Evolutionary conservation across 2,888 invertebrate genomes (phyloP).

Genomic region (Erannis defoliaria): DNA sequence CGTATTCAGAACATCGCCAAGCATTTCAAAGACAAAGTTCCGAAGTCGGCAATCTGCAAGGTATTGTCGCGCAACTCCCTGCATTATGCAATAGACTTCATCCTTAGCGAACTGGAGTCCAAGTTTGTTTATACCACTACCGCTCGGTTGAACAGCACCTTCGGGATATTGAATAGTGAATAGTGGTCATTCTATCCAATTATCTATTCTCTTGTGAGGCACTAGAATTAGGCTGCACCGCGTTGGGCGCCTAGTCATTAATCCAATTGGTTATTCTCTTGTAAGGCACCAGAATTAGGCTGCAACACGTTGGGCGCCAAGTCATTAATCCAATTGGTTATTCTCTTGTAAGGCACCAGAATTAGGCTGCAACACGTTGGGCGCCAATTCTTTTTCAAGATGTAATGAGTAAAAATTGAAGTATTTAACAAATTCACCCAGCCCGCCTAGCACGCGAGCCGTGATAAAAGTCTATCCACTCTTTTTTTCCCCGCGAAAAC

Average conservation of each 20-base stretch:
- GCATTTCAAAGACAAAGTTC: constrained; percentile 36
- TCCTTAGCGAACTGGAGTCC: constrained; percentile 21
- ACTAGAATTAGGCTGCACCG: constrained; percentile 3
- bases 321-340: not conserved
- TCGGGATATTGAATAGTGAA: constrained; percentile 10
- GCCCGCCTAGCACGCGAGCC: no score
- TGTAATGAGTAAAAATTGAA: no score
- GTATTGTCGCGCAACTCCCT: constrained; percentile 44
- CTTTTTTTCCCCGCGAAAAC: no score
- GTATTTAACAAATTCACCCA: no score
- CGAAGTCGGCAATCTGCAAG: constrained; percentile 42
- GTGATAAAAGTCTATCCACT: no score
- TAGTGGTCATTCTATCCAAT: not conserved
- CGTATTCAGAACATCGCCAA: constrained; percentile 7
- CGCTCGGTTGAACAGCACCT: constrained; percentile 26
- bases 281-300: not conserved
- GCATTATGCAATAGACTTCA: constrained; percentile 44
- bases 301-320: constrained; percentile 27
- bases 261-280: not conserved
- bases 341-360: not conserved
- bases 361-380: constrained; percentile 17
- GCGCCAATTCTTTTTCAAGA: constrained; percentile 21
- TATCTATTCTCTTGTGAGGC: not conserved
- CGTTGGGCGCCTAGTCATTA: constrained; percentile 28
- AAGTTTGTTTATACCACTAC: constrained; percentile 35